Evolutionary conservation across 1,140 invertebrate genomes (phyloP).

Genomic region (Bradynema listronoti): DNA sequence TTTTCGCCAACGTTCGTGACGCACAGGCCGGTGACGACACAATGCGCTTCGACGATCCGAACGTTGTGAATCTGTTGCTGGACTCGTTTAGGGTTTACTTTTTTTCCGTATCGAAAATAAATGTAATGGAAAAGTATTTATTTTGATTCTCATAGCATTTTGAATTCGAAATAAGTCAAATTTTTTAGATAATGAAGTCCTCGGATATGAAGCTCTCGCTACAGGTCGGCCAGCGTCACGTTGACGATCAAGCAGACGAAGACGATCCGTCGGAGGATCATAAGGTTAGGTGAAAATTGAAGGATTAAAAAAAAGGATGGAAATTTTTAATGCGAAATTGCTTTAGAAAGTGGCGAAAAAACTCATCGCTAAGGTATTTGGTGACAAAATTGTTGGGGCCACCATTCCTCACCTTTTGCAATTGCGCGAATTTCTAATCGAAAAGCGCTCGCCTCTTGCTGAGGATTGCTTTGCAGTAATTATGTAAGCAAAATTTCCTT

Average conservation of each 20-base stretch:
- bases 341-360: conserved; percentile 33
- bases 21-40: too few relatives aligned
- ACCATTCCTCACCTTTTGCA: conserved; percentile 23
- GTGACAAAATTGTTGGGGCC: conserved; percentile 21
- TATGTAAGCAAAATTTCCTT: neutral
- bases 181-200: conserved; percentile 22
- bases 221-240: conserved; percentile 34
- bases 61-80: conserved; percentile 22
- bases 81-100: conserved; percentile 30
- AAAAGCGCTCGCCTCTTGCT: conserved; percentile 10
- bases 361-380: conserved; percentile 24
- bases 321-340: neutral
- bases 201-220: conserved; percentile 31
- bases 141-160: neutral
- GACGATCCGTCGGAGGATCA: conserved; percentile 38
- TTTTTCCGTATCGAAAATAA: neutral
- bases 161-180: neutral
- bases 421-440: conserved; percentile 23
- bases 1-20: conserved; percentile 32
- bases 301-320: neutral
- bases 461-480: conserved; percentile 2
- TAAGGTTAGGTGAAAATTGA: conserved; percentile 17
- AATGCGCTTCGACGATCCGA: conserved; percentile 14
- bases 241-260: conserved; percentile 28
- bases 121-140: neutral